Evolutionary conservation across 2,113 vertebrate genomes (phyloP).

Genomic region (Nettapus auritus): DNA sequence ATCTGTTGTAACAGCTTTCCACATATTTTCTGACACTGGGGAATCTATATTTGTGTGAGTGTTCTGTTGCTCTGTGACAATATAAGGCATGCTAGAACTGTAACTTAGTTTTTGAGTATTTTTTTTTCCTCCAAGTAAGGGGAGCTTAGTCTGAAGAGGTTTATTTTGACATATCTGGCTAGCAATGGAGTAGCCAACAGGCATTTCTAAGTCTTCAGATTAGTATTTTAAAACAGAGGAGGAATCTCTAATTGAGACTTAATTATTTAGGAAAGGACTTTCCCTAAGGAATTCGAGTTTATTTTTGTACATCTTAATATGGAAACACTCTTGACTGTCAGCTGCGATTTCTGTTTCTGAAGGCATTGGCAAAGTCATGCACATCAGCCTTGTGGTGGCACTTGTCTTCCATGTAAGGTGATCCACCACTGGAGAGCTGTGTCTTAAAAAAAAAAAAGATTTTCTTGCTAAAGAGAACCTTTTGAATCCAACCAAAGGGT

Average conservation of each 20-base stretch:
- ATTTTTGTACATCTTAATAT: background rate
- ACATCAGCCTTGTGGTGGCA: background rate
- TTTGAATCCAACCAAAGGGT: background rate
- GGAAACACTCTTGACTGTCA: background rate
- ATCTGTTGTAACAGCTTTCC: background rate
- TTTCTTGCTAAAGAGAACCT: background rate
- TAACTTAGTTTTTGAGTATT: background rate
- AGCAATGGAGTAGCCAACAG: background rate
- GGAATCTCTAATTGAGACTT: background rate
- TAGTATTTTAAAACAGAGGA: background rate
- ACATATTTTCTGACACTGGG: background rate
- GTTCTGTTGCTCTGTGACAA: background rate
- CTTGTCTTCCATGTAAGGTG: background rate
- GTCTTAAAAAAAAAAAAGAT: background rate
- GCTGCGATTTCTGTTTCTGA: background rate
- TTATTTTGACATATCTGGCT: background rate
- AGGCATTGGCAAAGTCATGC: background rate
- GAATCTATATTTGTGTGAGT: background rate
- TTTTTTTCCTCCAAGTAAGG: background rate
- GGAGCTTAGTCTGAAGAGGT: background rate
- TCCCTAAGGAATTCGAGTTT: background rate
- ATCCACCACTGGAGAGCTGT: background rate
- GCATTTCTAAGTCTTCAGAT: background rate
- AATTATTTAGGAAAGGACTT: background rate
- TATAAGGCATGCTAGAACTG: background rate